Evolutionary conservation across 2,113 vertebrate species (phyloP), one percentile per base, ranked within the genome.

Genomic region (Dipodomys spectabilis): DNA sequence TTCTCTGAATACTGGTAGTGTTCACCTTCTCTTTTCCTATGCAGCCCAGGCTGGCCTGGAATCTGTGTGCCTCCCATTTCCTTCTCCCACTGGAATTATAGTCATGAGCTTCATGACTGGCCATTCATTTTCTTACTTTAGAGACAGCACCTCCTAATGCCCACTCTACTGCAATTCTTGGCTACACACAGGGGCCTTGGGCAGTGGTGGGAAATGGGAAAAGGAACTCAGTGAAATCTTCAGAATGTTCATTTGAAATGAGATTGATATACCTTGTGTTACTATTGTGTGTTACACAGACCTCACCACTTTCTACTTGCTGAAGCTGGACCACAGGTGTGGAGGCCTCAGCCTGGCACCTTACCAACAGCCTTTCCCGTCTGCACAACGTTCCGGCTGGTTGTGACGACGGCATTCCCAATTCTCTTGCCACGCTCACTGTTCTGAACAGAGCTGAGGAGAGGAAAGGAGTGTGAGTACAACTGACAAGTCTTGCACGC

Each of bases 291-390:
- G 73, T 79, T n/a, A 53, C 19, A 67, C 2, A 93, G n/a, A 64
- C 72, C 20, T 92, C n/a, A 80, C 57, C 39, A 83, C 27, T 80
- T 73, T 60, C 44, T 60, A 64, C 25, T 92, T 22, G 53, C 0
- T 84, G 30, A 85, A 32, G 12, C 45, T 0, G 82, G 45, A 93
- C 68, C 78, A 45, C 7, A 57, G 30, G 27, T 4, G 8, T 25
- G 44, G 20, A 45, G 11, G 32, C 78, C 7, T 64, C 39, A 44
- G 74, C 23, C n/a, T 60, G 25, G 32, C 49, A 69, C 72, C 99
- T 99, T 97, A 99, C 99, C 99, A 18, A 99, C 99, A 80, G 99
- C 99, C 98, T 99, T 99, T 96, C 99, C 99, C 0, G 99, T 99
- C 96, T 99, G 99, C 1, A 99, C 99, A 65, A 99, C 98, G 45